A percentile compares a stretch with the other conserved stretches of the same genome.
phyloP scores from a whole-genome alignment of 2,797 vertebrate species.

The Alcedo quadribrachys region DNA sequence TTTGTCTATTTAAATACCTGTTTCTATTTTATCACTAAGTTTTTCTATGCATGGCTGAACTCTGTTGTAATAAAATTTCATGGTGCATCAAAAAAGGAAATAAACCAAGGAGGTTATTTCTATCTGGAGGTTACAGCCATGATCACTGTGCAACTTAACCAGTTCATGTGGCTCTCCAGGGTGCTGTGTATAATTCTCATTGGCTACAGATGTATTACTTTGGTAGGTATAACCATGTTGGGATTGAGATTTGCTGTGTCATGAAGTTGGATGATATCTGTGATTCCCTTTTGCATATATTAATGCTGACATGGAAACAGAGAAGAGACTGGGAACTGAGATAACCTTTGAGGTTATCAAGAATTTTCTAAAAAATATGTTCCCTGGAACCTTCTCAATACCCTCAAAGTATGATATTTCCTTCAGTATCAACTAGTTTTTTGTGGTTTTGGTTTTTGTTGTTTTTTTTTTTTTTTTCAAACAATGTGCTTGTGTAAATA shows the following conservation, averaged over 20 bases:
- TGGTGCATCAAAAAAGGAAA: not conserved
- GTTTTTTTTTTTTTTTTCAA: not conserved
- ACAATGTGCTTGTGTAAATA: not conserved
- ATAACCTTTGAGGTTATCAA: not conserved
- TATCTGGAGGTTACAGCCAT: not conserved
- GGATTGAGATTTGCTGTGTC: not conserved
- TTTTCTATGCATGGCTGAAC: not conserved
- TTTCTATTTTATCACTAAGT: not conserved
- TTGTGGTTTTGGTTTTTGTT: no score
- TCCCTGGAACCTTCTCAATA: not conserved
- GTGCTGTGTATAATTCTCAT: not conserved
- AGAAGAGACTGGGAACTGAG: not conserved
- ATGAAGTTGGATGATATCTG: not conserved
- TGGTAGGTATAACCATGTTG: not conserved
- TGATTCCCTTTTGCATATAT: not conserved
- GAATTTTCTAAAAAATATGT: not conserved
- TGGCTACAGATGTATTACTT: not conserved
- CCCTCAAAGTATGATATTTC: not conserved
- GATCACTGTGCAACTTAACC: not conserved
- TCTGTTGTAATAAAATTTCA: not conserved
- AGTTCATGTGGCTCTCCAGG: not conserved
- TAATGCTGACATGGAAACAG: not conserved
- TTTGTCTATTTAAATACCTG: not conserved
- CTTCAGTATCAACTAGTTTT: not conserved
- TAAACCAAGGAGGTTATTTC: constrained; percentile 14